Evolutionary conservation across 2,888 invertebrate species (phyloP).

Genomic region (Pristionchus maxplancki): DNA sequence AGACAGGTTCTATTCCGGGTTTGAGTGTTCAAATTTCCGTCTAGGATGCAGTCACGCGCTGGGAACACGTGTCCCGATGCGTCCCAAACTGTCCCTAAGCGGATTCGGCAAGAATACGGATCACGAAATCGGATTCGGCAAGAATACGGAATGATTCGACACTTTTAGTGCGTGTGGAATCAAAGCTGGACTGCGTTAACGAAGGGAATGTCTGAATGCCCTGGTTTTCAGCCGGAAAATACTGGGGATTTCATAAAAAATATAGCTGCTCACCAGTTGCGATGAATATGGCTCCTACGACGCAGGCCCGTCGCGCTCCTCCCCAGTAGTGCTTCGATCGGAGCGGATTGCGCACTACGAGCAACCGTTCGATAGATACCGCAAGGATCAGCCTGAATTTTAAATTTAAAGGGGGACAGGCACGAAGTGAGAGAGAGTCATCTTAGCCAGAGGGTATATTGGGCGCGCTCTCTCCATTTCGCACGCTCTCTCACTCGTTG

Average conservation of each 20-base stretch:
- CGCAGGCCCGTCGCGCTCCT: slow-evolving; percentile 63
- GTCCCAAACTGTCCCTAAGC: no score
- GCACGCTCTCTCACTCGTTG: no score
- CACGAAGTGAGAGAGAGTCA: no score
- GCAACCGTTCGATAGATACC: slow-evolving; percentile 73
- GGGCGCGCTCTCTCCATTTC: no score
- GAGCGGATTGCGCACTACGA: slow-evolving; percentile 71
- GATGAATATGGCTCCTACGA: slow-evolving; percentile 70
- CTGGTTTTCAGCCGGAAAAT: no score
- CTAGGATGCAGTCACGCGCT: not conserved
- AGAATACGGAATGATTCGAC: no score
- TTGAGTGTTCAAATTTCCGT: not conserved
- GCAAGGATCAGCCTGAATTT: slow-evolving; percentile 73
- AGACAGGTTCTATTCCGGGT: not conserved
- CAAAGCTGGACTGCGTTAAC: not conserved
- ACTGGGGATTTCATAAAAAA: no score
- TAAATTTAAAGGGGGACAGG: not conserved
- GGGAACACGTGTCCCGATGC: not conserved
- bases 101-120: no score
- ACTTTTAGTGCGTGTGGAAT: not conserved
- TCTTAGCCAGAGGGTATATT: no score
- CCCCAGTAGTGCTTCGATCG: slow-evolving; percentile 75
- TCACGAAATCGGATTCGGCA: no score
- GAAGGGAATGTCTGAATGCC: not conserved
- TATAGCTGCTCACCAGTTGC: slow-evolving; percentile 63